These are phyloP conservation scores for Cyphomyrus plagiostoma DNA, from an alignment of 2,113 vertebrate genomes.

Conservation along the genomic window DNA sequence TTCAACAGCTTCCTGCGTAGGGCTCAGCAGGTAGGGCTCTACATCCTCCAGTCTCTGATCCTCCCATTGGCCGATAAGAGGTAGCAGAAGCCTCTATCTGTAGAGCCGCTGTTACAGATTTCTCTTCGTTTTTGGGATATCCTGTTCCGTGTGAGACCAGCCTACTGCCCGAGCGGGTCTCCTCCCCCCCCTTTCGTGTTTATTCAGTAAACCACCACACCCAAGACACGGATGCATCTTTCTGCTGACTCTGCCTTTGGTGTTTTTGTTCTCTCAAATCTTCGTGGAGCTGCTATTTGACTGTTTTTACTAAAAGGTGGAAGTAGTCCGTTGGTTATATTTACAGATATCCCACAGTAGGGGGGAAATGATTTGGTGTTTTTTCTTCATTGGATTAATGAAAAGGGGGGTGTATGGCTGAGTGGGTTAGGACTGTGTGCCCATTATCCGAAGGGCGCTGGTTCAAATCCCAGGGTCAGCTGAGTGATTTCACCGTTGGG, in stretches of 20 bases:
- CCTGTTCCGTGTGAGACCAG: not conserved
- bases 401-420: not conserved
- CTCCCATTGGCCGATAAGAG: not conserved
- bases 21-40: conserved; percentile 81
- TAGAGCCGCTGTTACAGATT: not conserved
- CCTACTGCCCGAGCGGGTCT: not conserved
- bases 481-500: not conserved
- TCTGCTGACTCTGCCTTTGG: not conserved
- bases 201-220: not conserved
- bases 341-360: not conserved
- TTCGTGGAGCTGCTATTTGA: not conserved
- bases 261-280: not conserved
- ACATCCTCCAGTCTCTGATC: not conserved
- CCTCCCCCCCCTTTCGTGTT: not conserved
- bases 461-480: not conserved
- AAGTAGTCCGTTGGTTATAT: not conserved
- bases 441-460: not conserved
- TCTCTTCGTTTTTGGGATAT: not conserved
- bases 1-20: conserved; percentile 96
- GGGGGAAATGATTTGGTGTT: not conserved
- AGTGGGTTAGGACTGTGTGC: not conserved
- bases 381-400: not conserved
- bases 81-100: not conserved
- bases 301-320: not conserved
- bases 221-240: not conserved